phyloP scores from a whole-genome alignment of 2,888 invertebrate genomes.

The Saturnia pavonia region DNA sequence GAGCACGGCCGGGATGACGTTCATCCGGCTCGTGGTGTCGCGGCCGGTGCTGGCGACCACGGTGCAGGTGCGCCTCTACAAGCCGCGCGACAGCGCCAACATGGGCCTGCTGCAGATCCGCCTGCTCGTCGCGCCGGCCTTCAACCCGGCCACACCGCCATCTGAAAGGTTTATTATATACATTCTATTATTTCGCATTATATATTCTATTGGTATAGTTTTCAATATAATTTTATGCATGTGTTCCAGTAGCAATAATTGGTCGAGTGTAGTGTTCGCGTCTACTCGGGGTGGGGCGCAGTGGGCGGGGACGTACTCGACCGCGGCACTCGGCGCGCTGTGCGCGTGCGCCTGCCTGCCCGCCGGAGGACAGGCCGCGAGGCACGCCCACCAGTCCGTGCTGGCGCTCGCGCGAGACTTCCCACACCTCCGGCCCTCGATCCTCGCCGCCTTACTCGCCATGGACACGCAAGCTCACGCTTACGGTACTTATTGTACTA shows the following conservation, averaged over 20 bases:
- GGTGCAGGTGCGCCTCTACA: slow-evolving; percentile 87
- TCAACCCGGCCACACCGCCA: slow-evolving; percentile 77
- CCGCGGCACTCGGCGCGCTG: slow-evolving; percentile 63
- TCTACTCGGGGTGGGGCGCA: slow-evolving; percentile 82
- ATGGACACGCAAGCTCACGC: slow-evolving; percentile 66
- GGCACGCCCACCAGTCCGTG: slow-evolving; percentile 47
- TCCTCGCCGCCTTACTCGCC: slow-evolving; percentile 56
- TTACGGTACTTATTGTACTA: slow-evolving; percentile 43
- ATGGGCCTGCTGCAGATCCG: slow-evolving; percentile 94
- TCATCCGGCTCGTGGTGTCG: slow-evolving; percentile 91
- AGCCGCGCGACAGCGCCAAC: slow-evolving; percentile 94
- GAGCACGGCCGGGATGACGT: slow-evolving; percentile 93
- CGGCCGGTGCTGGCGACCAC: slow-evolving; percentile 93
- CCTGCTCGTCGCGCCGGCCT: slow-evolving; percentile 92
- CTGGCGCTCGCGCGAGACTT: slow-evolving; percentile 47
- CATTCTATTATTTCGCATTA: not conserved
- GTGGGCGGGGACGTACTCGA: slow-evolving; percentile 50
- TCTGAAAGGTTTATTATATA: slow-evolving; percentile 34
- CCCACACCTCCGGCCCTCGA: slow-evolving; percentile 42
- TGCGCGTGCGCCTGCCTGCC: slow-evolving; percentile 53
- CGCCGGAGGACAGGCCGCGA: slow-evolving; percentile 44
- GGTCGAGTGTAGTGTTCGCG: slow-evolving; percentile 91
- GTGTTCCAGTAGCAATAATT: slow-evolving; percentile 84
- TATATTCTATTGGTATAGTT: too few species aligned
- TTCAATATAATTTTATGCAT: not conserved